phyloP scores from a whole-genome alignment of 2,888 invertebrate genomes.

The Ischnura elegans region DNA sequence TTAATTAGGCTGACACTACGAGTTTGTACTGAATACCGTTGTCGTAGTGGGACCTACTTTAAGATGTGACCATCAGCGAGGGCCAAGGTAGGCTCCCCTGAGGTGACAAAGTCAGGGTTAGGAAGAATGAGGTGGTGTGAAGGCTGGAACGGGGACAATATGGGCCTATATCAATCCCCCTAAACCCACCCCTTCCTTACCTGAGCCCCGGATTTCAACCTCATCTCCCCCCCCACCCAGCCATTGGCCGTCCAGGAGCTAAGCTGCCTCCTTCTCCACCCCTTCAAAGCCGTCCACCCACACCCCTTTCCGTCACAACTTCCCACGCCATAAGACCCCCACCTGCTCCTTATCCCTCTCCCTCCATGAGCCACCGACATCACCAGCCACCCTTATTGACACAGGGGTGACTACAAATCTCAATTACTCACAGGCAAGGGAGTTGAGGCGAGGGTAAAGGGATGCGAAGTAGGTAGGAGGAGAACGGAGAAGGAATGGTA shows the following conservation, averaged over 20 bases:
- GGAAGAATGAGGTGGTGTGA: background rate
- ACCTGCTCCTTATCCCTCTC: too few relatives aligned
- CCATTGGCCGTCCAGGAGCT: background rate
- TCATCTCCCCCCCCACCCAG: background rate
- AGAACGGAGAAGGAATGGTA: background rate
- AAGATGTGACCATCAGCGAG: background rate
- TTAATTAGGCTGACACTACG: too few relatives aligned
- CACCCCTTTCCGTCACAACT: background rate
- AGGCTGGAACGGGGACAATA: background rate
- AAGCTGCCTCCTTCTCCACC: background rate
- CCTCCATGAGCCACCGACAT: background rate
- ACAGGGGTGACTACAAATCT: constrained; percentile 23
- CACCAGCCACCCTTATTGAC: background rate
- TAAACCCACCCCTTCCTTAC: background rate
- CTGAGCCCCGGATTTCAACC: background rate
- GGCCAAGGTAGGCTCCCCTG: background rate
- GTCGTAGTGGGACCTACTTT: too few relatives aligned
- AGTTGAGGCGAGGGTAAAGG: background rate
- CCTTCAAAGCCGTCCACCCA: background rate
- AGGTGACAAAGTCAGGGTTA: background rate
- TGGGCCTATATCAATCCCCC: constrained; percentile 17
- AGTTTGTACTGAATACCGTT: too few relatives aligned
- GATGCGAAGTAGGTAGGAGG: background rate
- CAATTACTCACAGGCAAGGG: background rate
- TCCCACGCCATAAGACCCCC: background rate